These are phyloP conservation scores for Pelvicachromis taeniatus DNA, from an alignment of 2,113 vertebrate genomes.

Conservation along the genomic window DNA sequence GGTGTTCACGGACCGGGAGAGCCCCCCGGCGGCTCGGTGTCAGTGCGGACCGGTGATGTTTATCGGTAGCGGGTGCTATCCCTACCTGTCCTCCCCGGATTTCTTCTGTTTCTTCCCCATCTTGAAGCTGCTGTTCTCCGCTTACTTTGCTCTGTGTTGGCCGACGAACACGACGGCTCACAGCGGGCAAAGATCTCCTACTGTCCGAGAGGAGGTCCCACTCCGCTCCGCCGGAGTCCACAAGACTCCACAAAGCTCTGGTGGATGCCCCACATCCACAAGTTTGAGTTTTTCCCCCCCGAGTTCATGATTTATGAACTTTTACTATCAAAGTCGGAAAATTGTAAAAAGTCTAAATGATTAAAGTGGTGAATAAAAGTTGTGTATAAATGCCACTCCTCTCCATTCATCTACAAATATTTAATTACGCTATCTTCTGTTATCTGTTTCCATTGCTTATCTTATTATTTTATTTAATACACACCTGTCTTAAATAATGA, in stretches of 20 bases:
- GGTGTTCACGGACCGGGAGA: not conserved
- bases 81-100: slow-evolving; percentile 73
- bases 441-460: not conserved
- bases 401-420: not conserved
- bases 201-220: rapidly evolving
- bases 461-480: not conserved
- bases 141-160: slow-evolving; percentile 7
- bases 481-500: not conserved
- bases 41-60: not conserved
- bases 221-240: not conserved
- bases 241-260: too few species aligned
- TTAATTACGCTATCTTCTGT: not conserved
- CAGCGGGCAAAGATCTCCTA: slow-evolving; percentile 37
- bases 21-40: rapidly evolving
- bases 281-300: not conserved
- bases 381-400: not conserved
- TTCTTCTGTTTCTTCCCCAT: slow-evolving; percentile 80
- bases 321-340: not conserved
- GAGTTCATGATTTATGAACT: not conserved
- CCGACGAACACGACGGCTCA: slow-evolving; percentile 17
- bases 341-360: not conserved
- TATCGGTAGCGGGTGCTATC: rapidly evolving
- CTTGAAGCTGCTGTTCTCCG: slow-evolving; percentile 26
- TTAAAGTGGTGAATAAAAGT: not conserved
- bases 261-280: not conserved